Percentiles rank a stretch among this genome's conserved stretches.
phyloP scores from a whole-genome alignment of 2,113 vertebrate genomes.

The Numida meleagris region DNA sequence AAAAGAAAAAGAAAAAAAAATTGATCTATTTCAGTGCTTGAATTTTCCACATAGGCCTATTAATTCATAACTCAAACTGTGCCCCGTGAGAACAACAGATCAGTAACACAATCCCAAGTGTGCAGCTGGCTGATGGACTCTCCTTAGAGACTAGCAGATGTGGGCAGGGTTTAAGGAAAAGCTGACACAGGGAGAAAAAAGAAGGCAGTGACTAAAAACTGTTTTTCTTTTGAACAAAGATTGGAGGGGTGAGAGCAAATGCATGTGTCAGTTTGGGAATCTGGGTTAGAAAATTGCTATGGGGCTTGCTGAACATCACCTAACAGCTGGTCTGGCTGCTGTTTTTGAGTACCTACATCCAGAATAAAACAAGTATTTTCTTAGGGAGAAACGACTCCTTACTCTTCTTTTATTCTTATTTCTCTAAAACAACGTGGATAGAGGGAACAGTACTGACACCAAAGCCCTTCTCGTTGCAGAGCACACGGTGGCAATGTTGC shows the following conservation, averaged over 20 bases:
- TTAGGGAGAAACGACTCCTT: background rate
- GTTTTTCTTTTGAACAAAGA: background rate
- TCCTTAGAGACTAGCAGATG: background rate
- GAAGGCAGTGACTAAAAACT: background rate
- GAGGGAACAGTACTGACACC: background rate
- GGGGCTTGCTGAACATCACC: background rate
- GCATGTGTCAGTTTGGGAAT: background rate
- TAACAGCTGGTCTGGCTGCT: background rate
- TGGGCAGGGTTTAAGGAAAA: background rate
- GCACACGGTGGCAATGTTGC: conserved; percentile 76
- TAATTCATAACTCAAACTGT: background rate
- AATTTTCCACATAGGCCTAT: background rate
- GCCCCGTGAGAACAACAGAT: background rate
- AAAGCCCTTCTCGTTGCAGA: background rate
- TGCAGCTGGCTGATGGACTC: background rate
- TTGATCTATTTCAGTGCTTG: background rate
- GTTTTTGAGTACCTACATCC: background rate
- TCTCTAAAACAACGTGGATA: background rate
- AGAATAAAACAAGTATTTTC: background rate
- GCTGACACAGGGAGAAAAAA: background rate
- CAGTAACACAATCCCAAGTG: background rate
- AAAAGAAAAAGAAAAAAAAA: background rate
- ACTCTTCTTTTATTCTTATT: fast-evolving
- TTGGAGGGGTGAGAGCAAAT: background rate
- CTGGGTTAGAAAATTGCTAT: background rate